Evolutionary conservation across 2,888 invertebrate genomes (phyloP).

Genomic region (Synergus itoensis): DNA sequence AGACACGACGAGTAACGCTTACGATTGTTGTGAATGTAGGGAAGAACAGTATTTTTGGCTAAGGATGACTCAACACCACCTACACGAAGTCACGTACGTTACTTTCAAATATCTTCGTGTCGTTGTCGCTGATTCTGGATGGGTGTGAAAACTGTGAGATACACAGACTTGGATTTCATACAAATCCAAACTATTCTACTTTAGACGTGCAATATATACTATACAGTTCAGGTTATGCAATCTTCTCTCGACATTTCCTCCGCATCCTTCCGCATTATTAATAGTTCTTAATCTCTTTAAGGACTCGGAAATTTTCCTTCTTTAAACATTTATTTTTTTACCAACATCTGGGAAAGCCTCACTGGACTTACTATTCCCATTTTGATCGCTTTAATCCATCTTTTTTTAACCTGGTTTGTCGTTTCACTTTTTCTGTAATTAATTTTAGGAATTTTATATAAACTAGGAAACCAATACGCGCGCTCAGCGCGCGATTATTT

Average conservation of each 20-base stretch:
- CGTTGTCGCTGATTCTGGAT: slow-evolving; percentile 37
- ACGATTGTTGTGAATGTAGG: slow-evolving; percentile 43
- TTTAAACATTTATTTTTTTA: neutral
- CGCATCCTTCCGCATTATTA: neutral
- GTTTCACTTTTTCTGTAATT: too few species aligned
- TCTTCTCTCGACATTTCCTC: neutral
- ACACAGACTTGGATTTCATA: neutral
- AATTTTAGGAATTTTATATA: too few species aligned
- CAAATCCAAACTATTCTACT: slow-evolving; percentile 2
- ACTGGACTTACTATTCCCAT: neutral
- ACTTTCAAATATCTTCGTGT: slow-evolving; percentile 41
- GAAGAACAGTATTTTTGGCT: slow-evolving; percentile 69
- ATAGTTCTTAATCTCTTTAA: neutral
- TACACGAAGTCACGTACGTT: slow-evolving; percentile 64
- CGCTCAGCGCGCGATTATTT: too few species aligned
- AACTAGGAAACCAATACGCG: too few species aligned
- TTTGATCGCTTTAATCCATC: too few species aligned
- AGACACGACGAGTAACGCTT: slow-evolving; percentile 24
- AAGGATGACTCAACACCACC: slow-evolving; percentile 70
- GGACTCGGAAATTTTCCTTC: neutral
- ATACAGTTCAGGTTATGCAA: neutral
- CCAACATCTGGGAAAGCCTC: neutral
- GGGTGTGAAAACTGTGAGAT: slow-evolving; percentile 2
- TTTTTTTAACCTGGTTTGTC: too few species aligned
- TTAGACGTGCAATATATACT: neutral